Evolutionary conservation across 2,888 invertebrate species (phyloP), one percentile per base, ranked within the genome.

Genomic region (Opisthograptis luteolata): DNA sequence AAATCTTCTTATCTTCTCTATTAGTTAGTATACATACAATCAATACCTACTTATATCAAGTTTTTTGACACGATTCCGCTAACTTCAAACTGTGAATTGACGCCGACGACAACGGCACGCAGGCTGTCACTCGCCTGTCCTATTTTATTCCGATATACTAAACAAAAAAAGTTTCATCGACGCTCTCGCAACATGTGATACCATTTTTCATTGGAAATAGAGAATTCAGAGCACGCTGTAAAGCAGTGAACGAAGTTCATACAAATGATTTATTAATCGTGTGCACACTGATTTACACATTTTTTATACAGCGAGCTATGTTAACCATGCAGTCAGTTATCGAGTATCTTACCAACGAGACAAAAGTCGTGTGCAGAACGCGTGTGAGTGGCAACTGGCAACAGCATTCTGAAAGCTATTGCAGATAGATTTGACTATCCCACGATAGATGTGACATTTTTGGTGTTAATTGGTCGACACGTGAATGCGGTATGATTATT

Each of bases 201-300:
- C 58, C 58, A 61, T 58, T 58, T 61, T 61, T 56, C 58, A 59
- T 61, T 61, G 45, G 58, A 60, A 60, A 58, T 53, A 46, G 39
- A 51, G 41, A 52, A 40, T 30, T 24, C 20, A 5, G 20, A 17
- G 3, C 22, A 25, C 42, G 7, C 13, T 39, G 22, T 32, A 37
- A 6, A 1, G 19, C 43, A 49, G 49, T 32, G 9, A 32, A n/a
- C 12, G 24, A 50, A n/a, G 12, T 47, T 17, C 1, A 15, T 14
- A 28, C 40, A 32, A 39, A 19, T 5, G 2, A 8, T 2, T 17
- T 17, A 17, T 17, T 3, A 3, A 17, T 17, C 17, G 2, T n/a
- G 9, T 24, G 10, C 10, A 25, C 2, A 10, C 9, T 3, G 3
- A 25, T 25, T n/a, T n/a, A n/a, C n/a, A n/a, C n/a, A n/a, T n/a